Conservation (phyloP, 37 sponge, comb jelly and placozoan species). For the Cliona cf. orientalis region DNA sequence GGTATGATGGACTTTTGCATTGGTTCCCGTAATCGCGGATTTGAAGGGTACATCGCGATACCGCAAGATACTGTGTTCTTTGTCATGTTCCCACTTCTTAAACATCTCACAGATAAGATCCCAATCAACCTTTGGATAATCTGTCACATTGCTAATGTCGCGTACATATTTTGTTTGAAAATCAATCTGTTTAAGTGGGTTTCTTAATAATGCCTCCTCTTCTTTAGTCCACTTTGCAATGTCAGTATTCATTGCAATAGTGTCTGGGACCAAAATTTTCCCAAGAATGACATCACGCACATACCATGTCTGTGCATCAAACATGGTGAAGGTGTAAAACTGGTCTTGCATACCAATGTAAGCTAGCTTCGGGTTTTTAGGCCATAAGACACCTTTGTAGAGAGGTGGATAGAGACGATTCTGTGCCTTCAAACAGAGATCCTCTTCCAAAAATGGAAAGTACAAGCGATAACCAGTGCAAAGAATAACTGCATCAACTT, state of each 20-base stretch:
- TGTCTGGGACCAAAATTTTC: slow-evolving; percentile 4
- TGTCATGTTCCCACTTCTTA: slow-evolving; percentile 31
- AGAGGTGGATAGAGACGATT: slow-evolving; percentile 14
- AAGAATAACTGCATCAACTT: slow-evolving; percentile 55
- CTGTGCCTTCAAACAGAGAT: slow-evolving; percentile 14
- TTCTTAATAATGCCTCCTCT: not conserved
- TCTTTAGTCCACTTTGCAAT: not conserved
- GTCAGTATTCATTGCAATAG: slow-evolving; percentile 7
- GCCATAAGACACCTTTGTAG: slow-evolving; percentile 42
- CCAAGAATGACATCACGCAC: slow-evolving; percentile 45
- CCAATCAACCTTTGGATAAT: slow-evolving; percentile 23
- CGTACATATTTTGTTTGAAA: slow-evolving; percentile 43
- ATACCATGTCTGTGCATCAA: slow-evolving; percentile 47
- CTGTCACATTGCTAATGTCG: slow-evolving; percentile 2
- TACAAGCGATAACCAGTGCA: slow-evolving; percentile 57
- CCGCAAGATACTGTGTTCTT: slow-evolving; percentile 32
- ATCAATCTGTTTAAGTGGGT: slow-evolving; percentile 16
- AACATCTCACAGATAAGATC: not conserved
- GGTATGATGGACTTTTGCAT: slow-evolving; percentile 22
- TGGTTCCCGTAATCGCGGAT: slow-evolving; percentile 17
- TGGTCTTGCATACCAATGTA: slow-evolving; percentile 70
- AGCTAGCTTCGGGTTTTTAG: slow-evolving; percentile 6
- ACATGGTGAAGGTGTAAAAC: slow-evolving; percentile 51
- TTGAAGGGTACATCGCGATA: slow-evolving; percentile 40
- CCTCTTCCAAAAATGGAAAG: slow-evolving; percentile 56